These are phyloP conservation scores for Crotalus viridis DNA, from an alignment of 2,113 vertebrate species.

Conservation along the genomic window DNA sequence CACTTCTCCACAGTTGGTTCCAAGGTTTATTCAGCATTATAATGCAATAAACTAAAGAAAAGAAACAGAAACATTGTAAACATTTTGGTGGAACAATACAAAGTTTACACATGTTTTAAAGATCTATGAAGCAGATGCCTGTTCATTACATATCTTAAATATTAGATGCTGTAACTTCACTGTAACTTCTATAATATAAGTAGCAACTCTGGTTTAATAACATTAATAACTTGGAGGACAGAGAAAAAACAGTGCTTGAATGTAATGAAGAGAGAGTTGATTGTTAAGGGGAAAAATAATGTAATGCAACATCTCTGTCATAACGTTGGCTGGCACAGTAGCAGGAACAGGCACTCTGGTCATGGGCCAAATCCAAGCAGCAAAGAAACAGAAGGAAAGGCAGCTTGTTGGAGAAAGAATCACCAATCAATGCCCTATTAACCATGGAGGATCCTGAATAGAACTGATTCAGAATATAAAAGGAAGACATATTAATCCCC, in stretches of 20 bases:
- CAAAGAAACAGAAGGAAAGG: neutral
- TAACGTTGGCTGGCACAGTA: neutral
- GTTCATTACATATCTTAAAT: neutral
- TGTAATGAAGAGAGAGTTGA: neutral
- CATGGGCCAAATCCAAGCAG: slow-evolving; percentile 7
- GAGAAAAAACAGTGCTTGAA: neutral
- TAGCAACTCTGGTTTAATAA: neutral
- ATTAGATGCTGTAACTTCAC: neutral
- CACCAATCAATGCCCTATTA: neutral
- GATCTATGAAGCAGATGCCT: neutral
- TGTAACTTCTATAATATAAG: neutral
- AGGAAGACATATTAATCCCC: slow-evolving; percentile 39
- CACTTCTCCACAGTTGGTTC: slow-evolving; percentile 62
- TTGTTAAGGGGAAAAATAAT: neutral
- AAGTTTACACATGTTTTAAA: slow-evolving; percentile 13
- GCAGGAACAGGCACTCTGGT: neutral
- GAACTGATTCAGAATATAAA: slow-evolving; percentile 43
- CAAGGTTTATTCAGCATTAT: slow-evolving; percentile 45
- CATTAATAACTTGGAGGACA: neutral
- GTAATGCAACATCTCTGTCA: neutral
- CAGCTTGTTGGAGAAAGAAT: neutral
- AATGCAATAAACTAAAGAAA: slow-evolving; percentile 53
- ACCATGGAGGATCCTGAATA: slow-evolving; percentile 44
- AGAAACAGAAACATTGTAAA: neutral
- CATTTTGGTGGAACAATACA: slow-evolving; percentile 22